Evolutionary conservation across 2,797 vertebrate species (phyloP), one percentile per base, ranked within the genome.

Genomic region (Hafferia zeledoni): DNA sequence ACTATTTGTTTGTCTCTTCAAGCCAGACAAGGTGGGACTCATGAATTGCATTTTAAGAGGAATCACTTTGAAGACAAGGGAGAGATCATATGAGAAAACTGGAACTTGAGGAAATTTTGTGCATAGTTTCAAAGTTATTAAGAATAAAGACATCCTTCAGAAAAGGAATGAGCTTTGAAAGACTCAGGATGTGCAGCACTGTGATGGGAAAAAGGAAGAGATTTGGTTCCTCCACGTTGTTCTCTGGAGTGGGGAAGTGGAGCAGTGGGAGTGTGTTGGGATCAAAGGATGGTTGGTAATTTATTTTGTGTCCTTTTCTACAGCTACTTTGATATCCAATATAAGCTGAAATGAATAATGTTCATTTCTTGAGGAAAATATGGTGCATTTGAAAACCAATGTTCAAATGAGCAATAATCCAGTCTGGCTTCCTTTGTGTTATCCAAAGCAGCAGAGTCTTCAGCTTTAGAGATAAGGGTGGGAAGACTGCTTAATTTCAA

Each of bases 401-500:
- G 87, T 94, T 95, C 93, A 96, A 93, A 97, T 95, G 95, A 93
- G 93, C 91, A 95, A 84, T 96, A 97, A 96, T 94, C 94, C 94
- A 94, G 94, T 77, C 93, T 91, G 93, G 71, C 72, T 93, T 87
- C 89, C 61, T 96, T 96, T 96, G 93, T 96, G 91, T 90, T 96
- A 96, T 87, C 96, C 96, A 91, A 94, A 94, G 89, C 94, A 96
- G 90, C 94, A 94, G 81, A 0, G 23, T 94, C 93, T 95, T 94
- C 80, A 80, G 85, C 88, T 93, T 89, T 60, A 72, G 91, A 93
- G 95, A 97, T 96, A 96, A 97, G 88, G 20, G 60, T 70, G 75
- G 85, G 85, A 91, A 94, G 95, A 94, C 95, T 93, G 93, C 93
- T 95, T 96, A 95, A 95, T 97, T 97, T 97, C 91, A 95, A 90